Percentiles rank a stretch among this genome's conserved stretches.
These are phyloP conservation scores for Nerophis lumbriciformis DNA, from an alignment of 2,113 vertebrate species.

Conservation along the genomic window DNA sequence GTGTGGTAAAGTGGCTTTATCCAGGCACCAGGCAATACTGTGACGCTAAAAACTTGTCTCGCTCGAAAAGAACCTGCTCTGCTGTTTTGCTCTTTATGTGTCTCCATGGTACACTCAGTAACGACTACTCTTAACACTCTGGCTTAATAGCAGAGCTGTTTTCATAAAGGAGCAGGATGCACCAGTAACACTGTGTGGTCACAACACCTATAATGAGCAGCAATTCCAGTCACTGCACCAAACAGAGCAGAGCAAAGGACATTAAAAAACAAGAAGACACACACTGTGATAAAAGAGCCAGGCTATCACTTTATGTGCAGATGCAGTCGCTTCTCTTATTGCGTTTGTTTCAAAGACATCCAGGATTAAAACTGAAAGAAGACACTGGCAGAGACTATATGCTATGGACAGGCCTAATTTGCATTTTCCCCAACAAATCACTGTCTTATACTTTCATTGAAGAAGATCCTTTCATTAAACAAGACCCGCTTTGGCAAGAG, in stretches of 20 bases:
- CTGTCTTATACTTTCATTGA: neutral
- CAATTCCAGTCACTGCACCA: constrained; percentile 25
- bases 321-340: neutral
- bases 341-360: neutral
- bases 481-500: no score
- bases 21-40: constrained; percentile 25
- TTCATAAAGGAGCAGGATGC: constrained; percentile 20
- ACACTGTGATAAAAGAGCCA: constrained; percentile 9
- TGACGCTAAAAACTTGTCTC: constrained; percentile 12
- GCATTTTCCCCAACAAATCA: constrained; percentile 2
- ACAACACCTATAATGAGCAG: constrained; percentile 40
- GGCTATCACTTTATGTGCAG: neutral
- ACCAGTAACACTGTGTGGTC: constrained; percentile 19
- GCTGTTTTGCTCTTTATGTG: constrained; percentile 33
- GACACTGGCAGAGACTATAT: neutral
- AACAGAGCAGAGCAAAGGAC: constrained; percentile 25
- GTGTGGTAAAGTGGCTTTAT: constrained; percentile 9
- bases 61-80: constrained; percentile 7
- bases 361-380: neutral
- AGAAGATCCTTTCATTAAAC: neutral
- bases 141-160: constrained; percentile 27
- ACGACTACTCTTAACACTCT: constrained; percentile 27
- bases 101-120: constrained; percentile 30
- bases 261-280: constrained; percentile 13
- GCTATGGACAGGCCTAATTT: constrained; percentile 4